These are phyloP conservation scores for Odontesthes bonariensis DNA, from an alignment of 2,113 vertebrate genomes.

Conservation along the genomic window DNA sequence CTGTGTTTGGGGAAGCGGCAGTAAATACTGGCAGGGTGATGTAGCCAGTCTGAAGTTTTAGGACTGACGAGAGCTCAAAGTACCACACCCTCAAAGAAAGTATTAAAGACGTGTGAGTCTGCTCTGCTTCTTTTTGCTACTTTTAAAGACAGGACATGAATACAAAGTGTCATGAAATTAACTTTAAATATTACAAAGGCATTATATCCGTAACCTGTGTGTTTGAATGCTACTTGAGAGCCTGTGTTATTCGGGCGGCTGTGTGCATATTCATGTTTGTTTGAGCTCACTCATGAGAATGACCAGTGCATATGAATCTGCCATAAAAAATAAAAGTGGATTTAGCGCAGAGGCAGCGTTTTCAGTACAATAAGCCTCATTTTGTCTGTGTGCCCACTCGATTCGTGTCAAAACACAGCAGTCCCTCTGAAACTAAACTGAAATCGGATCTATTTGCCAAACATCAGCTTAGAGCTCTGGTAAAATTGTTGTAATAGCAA, in stretches of 20 bases:
- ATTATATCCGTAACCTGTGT: conserved; percentile 2
- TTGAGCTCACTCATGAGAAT: conserved; percentile 54
- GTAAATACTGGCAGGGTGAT: conserved; percentile 58
- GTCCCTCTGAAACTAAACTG: conserved; percentile 53
- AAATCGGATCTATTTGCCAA: conserved; percentile 70
- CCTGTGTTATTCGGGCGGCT: background rate
- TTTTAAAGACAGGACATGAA: conserved; percentile 19
- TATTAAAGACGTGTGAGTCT: conserved; percentile 34
- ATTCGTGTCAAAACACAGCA: conserved; percentile 56
- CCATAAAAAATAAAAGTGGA: conserved; percentile 67
- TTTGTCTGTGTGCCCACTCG: conserved; percentile 45
- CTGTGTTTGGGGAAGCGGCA: conserved; percentile 61
- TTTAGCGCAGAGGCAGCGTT: conserved; percentile 59
- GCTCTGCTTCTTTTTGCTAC: conserved; percentile 29
- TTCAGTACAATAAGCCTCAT: conserved; percentile 68
- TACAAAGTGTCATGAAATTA: background rate
- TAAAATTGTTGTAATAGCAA: conserved; percentile 45
- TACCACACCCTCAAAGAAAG: conserved; percentile 50
- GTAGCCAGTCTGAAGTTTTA: conserved; percentile 30
- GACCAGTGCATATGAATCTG: conserved; percentile 63
- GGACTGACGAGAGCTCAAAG: conserved; percentile 21
- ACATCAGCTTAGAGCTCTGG: conserved; percentile 56
- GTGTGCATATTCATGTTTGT: conserved; percentile 2
- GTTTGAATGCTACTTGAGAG: background rate
- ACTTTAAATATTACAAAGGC: conserved; percentile 11